phyloP scores from a whole-genome alignment of 2,888 invertebrate species.

The Papilio protenor region DNA sequence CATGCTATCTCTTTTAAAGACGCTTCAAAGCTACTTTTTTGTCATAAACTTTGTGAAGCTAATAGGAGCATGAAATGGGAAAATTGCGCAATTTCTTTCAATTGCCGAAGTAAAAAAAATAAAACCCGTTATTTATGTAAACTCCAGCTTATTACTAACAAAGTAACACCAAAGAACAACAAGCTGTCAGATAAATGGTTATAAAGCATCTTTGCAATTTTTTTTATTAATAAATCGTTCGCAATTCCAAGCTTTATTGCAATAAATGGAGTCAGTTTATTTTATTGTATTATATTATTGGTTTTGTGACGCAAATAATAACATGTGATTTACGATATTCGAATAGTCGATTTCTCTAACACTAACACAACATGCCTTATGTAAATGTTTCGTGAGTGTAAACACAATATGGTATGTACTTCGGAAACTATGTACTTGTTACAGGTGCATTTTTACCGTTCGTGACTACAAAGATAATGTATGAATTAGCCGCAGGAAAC shows the following conservation, averaged over 20 bases:
- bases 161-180: not conserved
- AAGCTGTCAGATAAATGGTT: slow-evolving; percentile 31
- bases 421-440: slow-evolving; percentile 19
- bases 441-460: slow-evolving; percentile 27
- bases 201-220: slow-evolving; percentile 29
- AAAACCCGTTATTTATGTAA: not conserved
- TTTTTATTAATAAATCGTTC: slow-evolving; percentile 33
- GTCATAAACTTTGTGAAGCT: too few species aligned
- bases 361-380: not conserved
- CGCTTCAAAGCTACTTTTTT: not conserved
- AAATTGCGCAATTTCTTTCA: not conserved
- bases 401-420: slow-evolving; percentile 14
- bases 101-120: not conserved
- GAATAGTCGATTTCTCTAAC: not conserved
- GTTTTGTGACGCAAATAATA: not conserved
- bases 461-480: slow-evolving; percentile 38
- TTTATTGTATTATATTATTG: slow-evolving; percentile 14
- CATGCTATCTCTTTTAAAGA: slow-evolving; percentile 9
- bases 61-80: not conserved
- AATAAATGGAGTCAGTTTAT: slow-evolving; percentile 21
- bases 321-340: not conserved
- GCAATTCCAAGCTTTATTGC: slow-evolving; percentile 10
- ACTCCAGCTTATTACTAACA: not conserved
- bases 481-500: slow-evolving; percentile 40
- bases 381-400: not conserved